Percentiles rank a stretch among this genome's conserved stretches.
Conservation (phyloP, 2,797 vertebrate species). For the Fistularia commersonii region DNA sequence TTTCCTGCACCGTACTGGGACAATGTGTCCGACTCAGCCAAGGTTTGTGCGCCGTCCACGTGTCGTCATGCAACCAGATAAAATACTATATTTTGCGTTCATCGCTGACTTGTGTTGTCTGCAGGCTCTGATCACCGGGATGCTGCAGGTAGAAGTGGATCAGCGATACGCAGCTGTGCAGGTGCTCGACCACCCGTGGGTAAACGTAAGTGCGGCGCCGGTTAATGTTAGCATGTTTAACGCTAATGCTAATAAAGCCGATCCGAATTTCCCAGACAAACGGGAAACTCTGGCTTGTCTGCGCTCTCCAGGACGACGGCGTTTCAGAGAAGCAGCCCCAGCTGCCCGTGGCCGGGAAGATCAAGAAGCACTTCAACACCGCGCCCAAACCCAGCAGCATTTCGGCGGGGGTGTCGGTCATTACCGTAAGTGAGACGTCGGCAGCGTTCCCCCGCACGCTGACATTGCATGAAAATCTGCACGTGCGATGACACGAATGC, state of each 20-base stretch:
- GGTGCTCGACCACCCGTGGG: conserved; percentile 94
- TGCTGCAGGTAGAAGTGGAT: conserved; percentile 89
- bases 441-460: conserved; percentile 4
- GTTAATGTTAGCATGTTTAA: too few species aligned
- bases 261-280: too few species aligned
- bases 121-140: conserved; percentile 89
- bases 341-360: conserved; percentile 93
- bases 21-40: conserved; percentile 89
- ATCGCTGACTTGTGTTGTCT: conserved; percentile 8
- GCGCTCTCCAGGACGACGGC: conserved; percentile 82
- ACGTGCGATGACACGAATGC: neutral
- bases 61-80: conserved; percentile 2
- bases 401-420: conserved; percentile 91
- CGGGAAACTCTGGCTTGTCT: conserved; percentile 9
- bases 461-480: conserved; percentile 16
- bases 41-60: conserved; percentile 70
- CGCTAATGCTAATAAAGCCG: too few species aligned
- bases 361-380: conserved; percentile 97
- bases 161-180: conserved; percentile 89
- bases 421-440: conserved; percentile 84
- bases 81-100: neutral
- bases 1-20: conserved; percentile 94
- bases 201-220: conserved; percentile 82
- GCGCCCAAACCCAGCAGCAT: conserved; percentile 86
- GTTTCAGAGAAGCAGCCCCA: conserved; percentile 87